These are phyloP conservation scores for Pyrocoelia pectoralis DNA, from an alignment of 2,888 invertebrate genomes.

Conservation along the genomic window DNA sequence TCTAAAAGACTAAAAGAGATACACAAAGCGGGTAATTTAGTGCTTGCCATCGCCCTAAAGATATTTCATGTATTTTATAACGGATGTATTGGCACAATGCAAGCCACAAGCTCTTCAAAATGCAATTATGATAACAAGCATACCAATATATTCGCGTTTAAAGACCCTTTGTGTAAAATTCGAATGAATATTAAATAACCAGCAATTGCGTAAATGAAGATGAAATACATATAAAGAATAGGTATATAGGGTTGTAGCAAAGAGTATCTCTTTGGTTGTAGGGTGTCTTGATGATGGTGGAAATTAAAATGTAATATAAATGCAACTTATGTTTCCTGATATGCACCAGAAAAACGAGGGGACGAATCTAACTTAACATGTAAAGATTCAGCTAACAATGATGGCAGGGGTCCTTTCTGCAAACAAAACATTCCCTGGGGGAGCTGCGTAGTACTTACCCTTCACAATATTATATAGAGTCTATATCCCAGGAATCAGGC, in stretches of 20 bases:
- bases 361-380: constrained; percentile 20
- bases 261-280: not conserved
- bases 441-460: constrained; percentile 26
- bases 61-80: no score
- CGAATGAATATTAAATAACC: no score
- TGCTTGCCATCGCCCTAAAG: no score
- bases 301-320: constrained; percentile 24
- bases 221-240: not conserved
- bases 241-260: no score
- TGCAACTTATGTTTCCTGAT: constrained; percentile 24
- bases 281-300: not conserved
- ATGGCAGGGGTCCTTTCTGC: constrained; percentile 30
- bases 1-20: no score
- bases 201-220: not conserved
- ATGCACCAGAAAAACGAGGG: constrained; percentile 27
- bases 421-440: constrained; percentile 37
- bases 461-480: constrained; percentile 29
- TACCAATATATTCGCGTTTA: no score
- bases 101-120: no score
- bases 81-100: no score
- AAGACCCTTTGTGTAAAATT: no score
- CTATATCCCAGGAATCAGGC: constrained; percentile 38
- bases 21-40: no score
- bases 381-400: constrained; percentile 30
- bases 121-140: no score